phyloP scores from a whole-genome alignment of 2,113 vertebrate species.

The Gymnorhina tibicen region DNA sequence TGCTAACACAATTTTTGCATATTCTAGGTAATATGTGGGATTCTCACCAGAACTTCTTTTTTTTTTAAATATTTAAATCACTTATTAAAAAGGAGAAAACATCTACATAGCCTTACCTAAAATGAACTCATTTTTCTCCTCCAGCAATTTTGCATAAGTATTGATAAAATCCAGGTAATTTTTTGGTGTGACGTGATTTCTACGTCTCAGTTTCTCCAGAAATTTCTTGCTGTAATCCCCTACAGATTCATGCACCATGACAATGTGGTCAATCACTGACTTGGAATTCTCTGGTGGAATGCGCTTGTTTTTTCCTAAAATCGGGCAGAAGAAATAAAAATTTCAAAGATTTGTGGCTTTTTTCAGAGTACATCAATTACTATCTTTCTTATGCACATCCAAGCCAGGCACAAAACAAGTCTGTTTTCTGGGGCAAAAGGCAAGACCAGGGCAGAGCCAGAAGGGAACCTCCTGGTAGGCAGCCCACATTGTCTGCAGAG shows the following conservation, averaged over 20 bases:
- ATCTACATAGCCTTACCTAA: constrained; percentile 73
- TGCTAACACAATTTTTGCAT: background rate
- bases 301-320: constrained; percentile 76
- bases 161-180: constrained; percentile 93
- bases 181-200: constrained; percentile 92
- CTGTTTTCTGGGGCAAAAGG: background rate
- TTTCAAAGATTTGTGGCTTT: background rate
- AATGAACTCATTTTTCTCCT: constrained; percentile 87
- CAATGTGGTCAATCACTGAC: constrained; percentile 81
- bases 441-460: background rate
- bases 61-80: background rate
- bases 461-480: background rate
- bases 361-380: background rate
- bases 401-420: background rate
- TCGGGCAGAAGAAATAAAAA: background rate
- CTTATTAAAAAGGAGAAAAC: background rate
- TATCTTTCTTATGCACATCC: background rate
- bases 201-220: constrained; percentile 86
- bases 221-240: constrained; percentile 84
- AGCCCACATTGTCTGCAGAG: background rate
- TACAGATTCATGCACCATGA: constrained; percentile 87
- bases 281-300: constrained; percentile 72
- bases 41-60: background rate
- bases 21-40: background rate
- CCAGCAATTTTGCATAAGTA: constrained; percentile 83